phyloP scores from a whole-genome alignment of 2,797 vertebrate genomes.

The Periophthalmus magnuspinnatus region DNA sequence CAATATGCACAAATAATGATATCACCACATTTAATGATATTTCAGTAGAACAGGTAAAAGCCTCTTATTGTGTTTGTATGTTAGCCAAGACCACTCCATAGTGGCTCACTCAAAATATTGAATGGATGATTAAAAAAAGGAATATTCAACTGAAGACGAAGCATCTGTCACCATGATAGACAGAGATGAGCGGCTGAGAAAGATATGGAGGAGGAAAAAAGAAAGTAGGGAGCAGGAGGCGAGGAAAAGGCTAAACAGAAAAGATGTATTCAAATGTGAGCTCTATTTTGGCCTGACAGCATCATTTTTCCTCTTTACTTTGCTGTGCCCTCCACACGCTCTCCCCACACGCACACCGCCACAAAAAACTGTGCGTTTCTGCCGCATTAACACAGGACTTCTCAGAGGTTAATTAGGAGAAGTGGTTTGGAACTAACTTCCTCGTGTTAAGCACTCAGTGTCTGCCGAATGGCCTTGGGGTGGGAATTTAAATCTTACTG shows the following conservation, averaged over 20 bases:
- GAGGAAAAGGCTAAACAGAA: conserved; percentile 18
- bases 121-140: conserved; percentile 16
- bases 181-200: conserved; percentile 15
- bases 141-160: conserved; percentile 64
- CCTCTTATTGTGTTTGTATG: conserved; percentile 45
- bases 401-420: conserved; percentile 72
- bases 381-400: conserved; percentile 62
- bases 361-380: conserved; percentile 49
- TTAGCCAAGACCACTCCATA: conserved; percentile 52
- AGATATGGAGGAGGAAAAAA: background rate
- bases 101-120: conserved; percentile 56
- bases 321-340: conserved; percentile 12
- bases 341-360: conserved; percentile 22
- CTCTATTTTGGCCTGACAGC: conserved; percentile 28
- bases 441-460: conserved; percentile 62
- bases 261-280: conserved; percentile 26
- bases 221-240: conserved; percentile 21
- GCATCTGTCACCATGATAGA: conserved; percentile 50
- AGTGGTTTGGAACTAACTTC: conserved; percentile 70
- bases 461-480: conserved; percentile 55
- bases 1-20: conserved; percentile 30
- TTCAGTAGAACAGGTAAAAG: conserved; percentile 3
- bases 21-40: conserved; percentile 23
- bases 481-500: conserved; percentile 71
- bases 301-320: conserved; percentile 15